phyloP scores from a whole-genome alignment of 2,113 vertebrate genomes.

The Morone chrysops region DNA sequence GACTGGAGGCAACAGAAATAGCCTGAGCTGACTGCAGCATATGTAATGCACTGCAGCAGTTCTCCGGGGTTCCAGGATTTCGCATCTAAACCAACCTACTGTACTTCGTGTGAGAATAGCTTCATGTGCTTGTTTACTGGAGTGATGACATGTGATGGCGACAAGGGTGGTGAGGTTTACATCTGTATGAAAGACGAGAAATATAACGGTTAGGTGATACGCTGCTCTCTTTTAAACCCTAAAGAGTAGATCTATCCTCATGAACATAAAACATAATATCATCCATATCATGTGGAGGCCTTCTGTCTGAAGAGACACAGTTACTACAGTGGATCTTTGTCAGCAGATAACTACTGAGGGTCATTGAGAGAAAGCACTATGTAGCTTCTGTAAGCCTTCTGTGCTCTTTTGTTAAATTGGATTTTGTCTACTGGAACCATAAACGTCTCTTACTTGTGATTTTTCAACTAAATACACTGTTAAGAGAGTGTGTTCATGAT shows the following conservation, averaged over 20 bases:
- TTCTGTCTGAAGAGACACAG: conserved; percentile 31
- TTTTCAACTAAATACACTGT: too few relatives aligned
- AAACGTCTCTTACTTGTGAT: too few relatives aligned
- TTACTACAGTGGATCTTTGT: conserved; percentile 42
- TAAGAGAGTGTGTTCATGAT: too few relatives aligned
- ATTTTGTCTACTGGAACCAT: too few relatives aligned
- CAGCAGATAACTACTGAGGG: conserved; percentile 14
- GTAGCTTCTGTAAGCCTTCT: not conserved
- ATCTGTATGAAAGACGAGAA: conserved; percentile 2
- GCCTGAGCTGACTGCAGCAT: conserved; percentile 73
- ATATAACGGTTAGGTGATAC: conserved; percentile 6
- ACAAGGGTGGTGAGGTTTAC: not conserved
- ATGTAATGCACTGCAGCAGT: conserved; percentile 61
- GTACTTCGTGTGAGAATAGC: not conserved
- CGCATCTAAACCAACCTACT: conserved; percentile 39
- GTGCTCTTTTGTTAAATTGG: too few relatives aligned
- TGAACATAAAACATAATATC: conserved; percentile 40
- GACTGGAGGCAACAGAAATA: conserved; percentile 74
- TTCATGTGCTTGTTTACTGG: not conserved
- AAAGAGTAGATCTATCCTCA: conserved; percentile 3
- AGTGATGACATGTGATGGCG: not conserved
- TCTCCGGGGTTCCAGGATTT: conserved; percentile 32
- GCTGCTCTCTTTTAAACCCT: conserved; percentile 27
- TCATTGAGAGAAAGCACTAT: conserved; percentile 28
- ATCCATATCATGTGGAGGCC: conserved; percentile 10